Conservation (phyloP, 2,888 invertebrate genomes). For the Frankliniella fusca region DNA sequence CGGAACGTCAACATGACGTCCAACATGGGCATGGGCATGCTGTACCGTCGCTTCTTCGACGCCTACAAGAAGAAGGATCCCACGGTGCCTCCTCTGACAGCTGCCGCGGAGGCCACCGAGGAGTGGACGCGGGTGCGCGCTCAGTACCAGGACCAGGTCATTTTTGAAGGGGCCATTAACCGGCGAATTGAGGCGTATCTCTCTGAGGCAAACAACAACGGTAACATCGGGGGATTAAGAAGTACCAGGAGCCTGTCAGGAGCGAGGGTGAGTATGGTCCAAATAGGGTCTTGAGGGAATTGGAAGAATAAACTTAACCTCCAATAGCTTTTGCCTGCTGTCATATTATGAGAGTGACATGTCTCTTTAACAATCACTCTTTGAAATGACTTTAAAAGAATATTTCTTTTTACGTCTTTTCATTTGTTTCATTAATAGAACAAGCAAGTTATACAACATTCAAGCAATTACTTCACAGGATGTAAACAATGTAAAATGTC, state of each 20-base stretch:
- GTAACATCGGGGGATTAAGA: neutral
- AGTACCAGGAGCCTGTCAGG: neutral
- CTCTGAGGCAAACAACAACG: neutral
- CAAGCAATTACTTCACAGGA: too few relatives aligned
- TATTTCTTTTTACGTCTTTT: too few relatives aligned
- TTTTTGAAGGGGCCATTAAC: neutral
- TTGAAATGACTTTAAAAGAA: too few relatives aligned
- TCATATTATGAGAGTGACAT: neutral
- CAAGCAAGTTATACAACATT: too few relatives aligned
- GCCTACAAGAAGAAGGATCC: constrained; percentile 8
- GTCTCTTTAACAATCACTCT: too few relatives aligned
- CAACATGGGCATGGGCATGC: neutral
- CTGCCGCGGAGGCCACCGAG: constrained; percentile 1
- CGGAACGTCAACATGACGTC: neutral
- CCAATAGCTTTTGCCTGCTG: neutral
- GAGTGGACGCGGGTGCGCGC: constrained; percentile 11
- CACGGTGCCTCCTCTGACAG: neutral
- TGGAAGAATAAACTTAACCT: neutral
- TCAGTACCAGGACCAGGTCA: neutral
- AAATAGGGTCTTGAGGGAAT: too few relatives aligned
- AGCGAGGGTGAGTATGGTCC: neutral
- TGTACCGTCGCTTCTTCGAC: constrained; percentile 17
- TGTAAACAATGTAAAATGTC: too few relatives aligned
- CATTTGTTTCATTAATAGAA: too few relatives aligned
- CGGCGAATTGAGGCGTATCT: neutral